Percentiles rank a stretch among this genome's conserved stretches.
These are phyloP conservation scores for Platycnemis pennipes DNA, from an alignment of 2,888 invertebrate species.

Conservation along the genomic window DNA sequence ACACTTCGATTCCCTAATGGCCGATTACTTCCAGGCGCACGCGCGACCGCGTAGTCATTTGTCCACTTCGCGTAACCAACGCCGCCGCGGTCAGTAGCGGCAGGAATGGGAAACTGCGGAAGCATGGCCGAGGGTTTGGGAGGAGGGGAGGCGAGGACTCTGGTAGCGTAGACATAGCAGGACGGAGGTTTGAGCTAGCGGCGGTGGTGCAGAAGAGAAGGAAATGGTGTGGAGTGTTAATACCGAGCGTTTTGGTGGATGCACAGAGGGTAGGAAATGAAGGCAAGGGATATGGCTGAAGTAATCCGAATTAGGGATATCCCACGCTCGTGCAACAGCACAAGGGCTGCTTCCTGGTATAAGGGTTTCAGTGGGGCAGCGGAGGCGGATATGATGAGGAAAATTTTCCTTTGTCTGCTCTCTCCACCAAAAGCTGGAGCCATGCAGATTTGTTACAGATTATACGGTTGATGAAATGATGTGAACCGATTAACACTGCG, in stretches of 20 bases:
- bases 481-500: too few relatives aligned
- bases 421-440: too few relatives aligned
- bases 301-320: neutral
- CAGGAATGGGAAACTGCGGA: slow-evolving; percentile 8
- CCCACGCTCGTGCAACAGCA: neutral
- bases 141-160: neutral
- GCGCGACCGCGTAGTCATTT: slow-evolving; percentile 60
- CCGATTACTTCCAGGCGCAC: slow-evolving; percentile 53
- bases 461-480: too few relatives aligned
- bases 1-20: slow-evolving; percentile 65
- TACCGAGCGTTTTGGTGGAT: neutral
- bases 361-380: too few relatives aligned
- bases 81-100: slow-evolving; percentile 59
- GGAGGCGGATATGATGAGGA: too few relatives aligned
- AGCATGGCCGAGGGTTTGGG: neutral
- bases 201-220: neutral
- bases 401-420: too few relatives aligned
- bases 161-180: too few relatives aligned
- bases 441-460: too few relatives aligned
- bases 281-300: slow-evolving; percentile 18
- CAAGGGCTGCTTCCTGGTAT: too few relatives aligned
- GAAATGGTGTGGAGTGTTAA: neutral
- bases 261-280: neutral
- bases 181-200: too few relatives aligned
- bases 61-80: slow-evolving; percentile 41